Evolutionary conservation across 53 echinoderm and acorn worm genomes (phyloP).

Genomic region (Luidia sarsii): DNA sequence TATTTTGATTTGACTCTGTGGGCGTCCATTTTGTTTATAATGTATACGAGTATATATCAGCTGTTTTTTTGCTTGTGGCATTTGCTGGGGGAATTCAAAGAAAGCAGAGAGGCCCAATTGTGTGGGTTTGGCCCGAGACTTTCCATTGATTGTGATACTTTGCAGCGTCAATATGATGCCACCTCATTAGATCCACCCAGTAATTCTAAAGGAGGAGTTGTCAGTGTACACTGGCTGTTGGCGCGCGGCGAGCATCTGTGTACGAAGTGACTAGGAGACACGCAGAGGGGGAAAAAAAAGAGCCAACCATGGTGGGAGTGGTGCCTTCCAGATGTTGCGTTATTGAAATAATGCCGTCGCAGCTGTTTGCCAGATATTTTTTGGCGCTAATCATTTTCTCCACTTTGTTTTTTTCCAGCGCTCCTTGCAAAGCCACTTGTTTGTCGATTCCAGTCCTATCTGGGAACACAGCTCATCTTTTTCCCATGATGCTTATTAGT

Average conservation of each 20-base stretch:
- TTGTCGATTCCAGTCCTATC: conserved; percentile 23
- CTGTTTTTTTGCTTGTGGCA: too few species aligned
- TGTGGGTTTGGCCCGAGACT: not conserved
- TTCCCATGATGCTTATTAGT: conserved; percentile 28
- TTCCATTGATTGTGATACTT: not conserved
- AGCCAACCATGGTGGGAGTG: not conserved
- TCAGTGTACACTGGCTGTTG: not conserved
- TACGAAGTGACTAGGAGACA: conserved; percentile 33
- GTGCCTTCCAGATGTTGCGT: conserved; percentile 57
- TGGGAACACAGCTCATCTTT: conserved; percentile 29
- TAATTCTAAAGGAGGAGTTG: conserved; percentile 28
- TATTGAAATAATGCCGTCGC: conserved; percentile 52
- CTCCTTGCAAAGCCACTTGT: conserved; percentile 54
- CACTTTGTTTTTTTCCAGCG: conserved; percentile 27
- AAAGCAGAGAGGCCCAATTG: not conserved
- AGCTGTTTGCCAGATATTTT: conserved; percentile 33
- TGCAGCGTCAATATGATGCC: not conserved
- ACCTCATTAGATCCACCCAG: not conserved
- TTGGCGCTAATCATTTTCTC: conserved; percentile 31
- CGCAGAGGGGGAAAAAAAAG: conserved; percentile 10
- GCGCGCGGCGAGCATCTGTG: conserved; percentile 20
- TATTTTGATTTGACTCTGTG: too few species aligned
- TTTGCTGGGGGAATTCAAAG: too few species aligned
- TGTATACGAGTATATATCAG: too few species aligned
- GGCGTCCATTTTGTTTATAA: too few species aligned